These are phyloP conservation scores for Mizuhopecten yessoensis DNA, from an alignment of 1,140 invertebrate genomes.

Conservation along the genomic window DNA sequence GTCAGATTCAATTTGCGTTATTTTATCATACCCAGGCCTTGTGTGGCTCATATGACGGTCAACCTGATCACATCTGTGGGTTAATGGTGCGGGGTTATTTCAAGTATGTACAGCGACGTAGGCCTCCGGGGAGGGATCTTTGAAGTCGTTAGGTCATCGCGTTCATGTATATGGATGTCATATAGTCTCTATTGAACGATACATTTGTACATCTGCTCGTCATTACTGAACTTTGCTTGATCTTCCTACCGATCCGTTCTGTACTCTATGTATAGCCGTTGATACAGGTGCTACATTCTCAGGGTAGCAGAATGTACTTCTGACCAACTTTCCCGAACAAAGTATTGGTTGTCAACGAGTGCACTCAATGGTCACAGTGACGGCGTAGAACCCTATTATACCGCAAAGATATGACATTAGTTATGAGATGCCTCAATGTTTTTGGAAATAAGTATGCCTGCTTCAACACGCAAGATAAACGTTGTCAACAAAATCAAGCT, in stretches of 20 bases:
- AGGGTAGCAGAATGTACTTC: too few species aligned
- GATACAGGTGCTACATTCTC: not conserved
- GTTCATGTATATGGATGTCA: not conserved
- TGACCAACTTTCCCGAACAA: too few species aligned
- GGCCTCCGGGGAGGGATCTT: not conserved
- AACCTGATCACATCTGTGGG: not conserved
- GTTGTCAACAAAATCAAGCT: too few species aligned
- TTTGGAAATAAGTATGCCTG: too few species aligned
- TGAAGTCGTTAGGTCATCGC: not conserved
- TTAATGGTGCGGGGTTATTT: not conserved
- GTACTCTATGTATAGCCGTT: not conserved
- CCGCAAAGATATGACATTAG: too few species aligned
- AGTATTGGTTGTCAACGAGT: too few species aligned
- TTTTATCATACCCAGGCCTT: not conserved
- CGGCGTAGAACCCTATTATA: too few species aligned
- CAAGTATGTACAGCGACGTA: not conserved
- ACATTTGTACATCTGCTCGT: not conserved
- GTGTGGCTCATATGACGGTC: not conserved
- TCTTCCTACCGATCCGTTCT: not conserved
- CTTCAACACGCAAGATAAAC: too few species aligned
- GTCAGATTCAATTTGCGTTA: not conserved
- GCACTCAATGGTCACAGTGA: too few species aligned
- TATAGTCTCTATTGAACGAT: not conserved
- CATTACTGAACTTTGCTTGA: not conserved
- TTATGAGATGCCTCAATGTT: too few species aligned